Conservation (phyloP, 1,140 invertebrate genomes). For the Doryteuthis pealeii region DNA sequence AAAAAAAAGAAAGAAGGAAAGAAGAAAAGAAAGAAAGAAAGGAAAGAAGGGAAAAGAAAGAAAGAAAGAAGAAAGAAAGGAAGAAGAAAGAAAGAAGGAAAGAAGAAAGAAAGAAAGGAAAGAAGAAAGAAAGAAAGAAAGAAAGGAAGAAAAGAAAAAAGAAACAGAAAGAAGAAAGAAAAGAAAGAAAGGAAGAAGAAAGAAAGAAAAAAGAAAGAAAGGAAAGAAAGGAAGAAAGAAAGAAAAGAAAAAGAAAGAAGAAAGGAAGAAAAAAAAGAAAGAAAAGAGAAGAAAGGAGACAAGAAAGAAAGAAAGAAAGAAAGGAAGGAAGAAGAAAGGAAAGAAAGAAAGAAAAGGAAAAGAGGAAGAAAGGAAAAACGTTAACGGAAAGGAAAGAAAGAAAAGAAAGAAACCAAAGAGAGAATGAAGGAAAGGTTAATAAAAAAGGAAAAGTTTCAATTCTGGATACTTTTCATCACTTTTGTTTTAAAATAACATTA, state of each 20-base stretch:
- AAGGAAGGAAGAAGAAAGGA: not conserved
- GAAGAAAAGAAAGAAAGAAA: not conserved
- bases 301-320: slow-evolving; percentile 5
- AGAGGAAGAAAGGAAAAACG: not conserved
- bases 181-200: not conserved
- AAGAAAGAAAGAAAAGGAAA: not conserved
- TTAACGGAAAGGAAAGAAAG: not conserved
- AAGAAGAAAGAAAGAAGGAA: not conserved
- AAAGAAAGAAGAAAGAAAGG: not conserved
- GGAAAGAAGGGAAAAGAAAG: not conserved
- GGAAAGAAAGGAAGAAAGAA: not conserved
- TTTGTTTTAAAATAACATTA: too few species aligned
- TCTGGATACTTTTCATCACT: too few species aligned
- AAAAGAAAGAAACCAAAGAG: too few species aligned
- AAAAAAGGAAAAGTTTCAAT: too few species aligned
- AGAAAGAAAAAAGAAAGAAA: not conserved
- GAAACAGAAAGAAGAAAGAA: too few species aligned
- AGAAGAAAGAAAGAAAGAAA: not conserved
- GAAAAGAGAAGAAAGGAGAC: too few species aligned
- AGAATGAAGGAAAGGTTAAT: too few species aligned
- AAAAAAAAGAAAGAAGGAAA: not conserved
- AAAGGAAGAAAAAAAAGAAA: not conserved
- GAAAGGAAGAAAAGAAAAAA: not conserved
- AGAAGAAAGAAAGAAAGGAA: not conserved
- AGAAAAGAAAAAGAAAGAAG: not conserved